A percentile compares a stretch with the other conserved stretches of the same genome.
Conservation (phyloP, 2,113 vertebrate species). For the Petrocephalus zakoni region DNA sequence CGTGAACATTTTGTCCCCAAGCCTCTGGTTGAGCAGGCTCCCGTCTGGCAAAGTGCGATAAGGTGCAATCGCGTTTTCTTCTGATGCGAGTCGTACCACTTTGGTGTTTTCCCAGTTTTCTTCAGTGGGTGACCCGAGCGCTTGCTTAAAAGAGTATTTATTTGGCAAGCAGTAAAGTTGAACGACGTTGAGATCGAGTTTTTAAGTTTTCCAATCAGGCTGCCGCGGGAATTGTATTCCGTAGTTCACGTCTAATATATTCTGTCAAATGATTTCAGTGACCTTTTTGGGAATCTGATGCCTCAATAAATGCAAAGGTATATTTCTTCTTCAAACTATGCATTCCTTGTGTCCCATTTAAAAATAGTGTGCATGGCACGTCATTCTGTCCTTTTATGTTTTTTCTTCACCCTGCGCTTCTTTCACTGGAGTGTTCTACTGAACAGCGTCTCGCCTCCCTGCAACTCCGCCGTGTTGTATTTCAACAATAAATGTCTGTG, state of each 20-base stretch:
- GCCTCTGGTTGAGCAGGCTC: slow-evolving; percentile 27
- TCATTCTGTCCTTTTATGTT: neutral
- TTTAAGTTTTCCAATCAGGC: slow-evolving; percentile 7
- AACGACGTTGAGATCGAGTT: slow-evolving; percentile 8
- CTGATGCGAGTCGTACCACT: slow-evolving; percentile 26
- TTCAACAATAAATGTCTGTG: neutral
- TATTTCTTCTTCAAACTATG: neutral
- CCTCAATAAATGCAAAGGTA: neutral
- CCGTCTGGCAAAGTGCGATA: slow-evolving; percentile 27
- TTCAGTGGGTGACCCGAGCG: neutral
- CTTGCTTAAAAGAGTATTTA: neutral
- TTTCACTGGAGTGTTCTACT: slow-evolving; percentile 14
- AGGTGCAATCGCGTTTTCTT: slow-evolving; percentile 33
- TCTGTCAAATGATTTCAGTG: neutral
- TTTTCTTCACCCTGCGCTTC: slow-evolving; percentile 19
- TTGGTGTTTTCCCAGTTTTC: slow-evolving; percentile 30
- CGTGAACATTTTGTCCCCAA: slow-evolving; percentile 45
- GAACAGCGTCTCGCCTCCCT: slow-evolving; percentile 28
- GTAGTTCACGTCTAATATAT: neutral
- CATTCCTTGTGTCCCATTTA: neutral
- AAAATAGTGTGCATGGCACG: neutral
- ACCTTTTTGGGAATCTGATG: neutral
- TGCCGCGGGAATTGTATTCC: slow-evolving; percentile 10
- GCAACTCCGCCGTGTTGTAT: neutral
- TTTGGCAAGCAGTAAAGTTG: slow-evolving; percentile 11